Evolutionary conservation across 2,113 vertebrate genomes (phyloP), one percentile per base, ranked within the genome.

Genomic region (Mastomys coucha): DNA sequence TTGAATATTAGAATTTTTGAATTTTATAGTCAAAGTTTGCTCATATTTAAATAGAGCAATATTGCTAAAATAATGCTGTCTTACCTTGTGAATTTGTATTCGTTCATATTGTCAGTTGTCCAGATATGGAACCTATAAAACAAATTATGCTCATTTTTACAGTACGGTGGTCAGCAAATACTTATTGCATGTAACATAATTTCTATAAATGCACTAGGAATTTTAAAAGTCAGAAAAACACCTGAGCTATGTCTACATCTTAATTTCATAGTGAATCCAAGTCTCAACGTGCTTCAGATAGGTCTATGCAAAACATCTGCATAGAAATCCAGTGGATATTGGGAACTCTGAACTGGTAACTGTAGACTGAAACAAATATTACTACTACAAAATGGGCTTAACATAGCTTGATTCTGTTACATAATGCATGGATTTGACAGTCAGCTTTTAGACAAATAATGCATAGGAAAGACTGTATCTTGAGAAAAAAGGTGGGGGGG

Each of bases 171-270:
- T 85, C 85, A 80, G 70, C 63, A 89, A 86, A 94, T 81, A 67
- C 85, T 94, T 93, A 95, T 20, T 96, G 53, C 94, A 56, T 73
- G 75, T 16, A 93, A 16, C 14, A 80, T 91, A 89, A 80, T 85
- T 88, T 93, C 76, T 51, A 96, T 77, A 65, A 95, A 89, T 91
- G 28, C n/a, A 22, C 12, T 28, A 72, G 51, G 2, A 19, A 73
- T 85, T 91, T 12, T 67, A 28, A 31, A 94, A 10, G n/a, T 58
- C 60, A 67, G 53, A 42, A 60, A 53, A 58, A n/a, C 72, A 45
- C 24, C 56, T 70, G 51, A 85, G 20, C 28, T 87, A 36, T 81
- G 58, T 80, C 17, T 20, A 88, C 5, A 75, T 53, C 65, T 94
- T 93, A 76, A 86, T 96, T 91, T 96, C 22, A 58, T 70, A 65